Base-by-base conservation (phyloP, 2,113 vertebrate genomes). In the Poeciliopsis turrubarensis region DNA sequence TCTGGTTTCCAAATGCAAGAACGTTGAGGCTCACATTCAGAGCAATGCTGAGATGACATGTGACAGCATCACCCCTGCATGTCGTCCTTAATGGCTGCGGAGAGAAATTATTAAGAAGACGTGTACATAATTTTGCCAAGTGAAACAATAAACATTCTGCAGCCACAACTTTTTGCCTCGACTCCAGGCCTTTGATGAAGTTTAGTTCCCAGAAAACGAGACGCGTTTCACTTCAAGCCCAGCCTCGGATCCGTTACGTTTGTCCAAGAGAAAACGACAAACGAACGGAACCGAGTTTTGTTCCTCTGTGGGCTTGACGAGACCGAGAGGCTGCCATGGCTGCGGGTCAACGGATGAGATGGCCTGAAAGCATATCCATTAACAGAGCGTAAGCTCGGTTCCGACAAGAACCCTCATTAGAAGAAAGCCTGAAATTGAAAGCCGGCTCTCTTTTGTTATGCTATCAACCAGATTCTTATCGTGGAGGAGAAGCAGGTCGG, bases 321-420 rank as follows among this genome's bases (percentile, higher is more conserved):
- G 32, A 68, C 65, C 73, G 22, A 80, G 71, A 77, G 84, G 61
- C 70, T 10, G 67, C 10, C 34, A 81, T 75, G 79, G 84, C 82
- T 73, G 71, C 19, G 63, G 75, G 80, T 80, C 68, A 29, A 25
- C 65, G 70, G 69, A 84, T 78, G 78, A 77, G 69, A 72, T 70
- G 67, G 72, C 80, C 86, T 84, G 78, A 85, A 70, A 89, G 67
- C 44, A 19, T 47, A 6, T 47, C 44, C 44, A 47, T 47, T 47
- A 47, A 7, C 44, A 19, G 17, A 19, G 19, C 19, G 44, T 47
- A 6, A 72, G 65, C 68, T 69, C 30, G 67, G 79, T 77, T 12
- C 26, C 60, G 14, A 47, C 44, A 87, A 86, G 77, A 86, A 63
- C 57, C 65, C 68, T 86, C 83, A 87, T 89, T 87, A 91, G 80